Base-by-base conservation (phyloP, 2,797 vertebrate genomes). In the Adelosebastes latens region DNA sequence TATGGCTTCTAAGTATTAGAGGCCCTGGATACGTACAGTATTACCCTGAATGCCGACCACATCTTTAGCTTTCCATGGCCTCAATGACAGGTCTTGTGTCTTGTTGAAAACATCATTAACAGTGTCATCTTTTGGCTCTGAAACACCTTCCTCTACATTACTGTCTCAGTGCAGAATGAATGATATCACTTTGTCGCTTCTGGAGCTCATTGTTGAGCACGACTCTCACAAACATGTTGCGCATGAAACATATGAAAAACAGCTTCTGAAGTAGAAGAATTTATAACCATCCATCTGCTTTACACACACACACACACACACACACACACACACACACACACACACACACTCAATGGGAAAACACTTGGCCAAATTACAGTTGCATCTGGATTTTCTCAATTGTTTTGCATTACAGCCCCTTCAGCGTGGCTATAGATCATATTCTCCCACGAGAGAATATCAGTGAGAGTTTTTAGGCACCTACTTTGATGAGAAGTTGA, bases 231-330 rank as follows among this genome's bases (percentile, higher is more conserved):
- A 79, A 87, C 75, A 79, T 71, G 80, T 52, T 73, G 66, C 22
- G 52, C 79, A 81, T 80, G 39, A 80, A 77, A 81, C 66, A 67
- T 65, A 81, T 81, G 58, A 72, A 79, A 83, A 87, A 77, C 63
- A 66, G 82, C 88, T 89, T 88, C 89, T 90, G 88, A 83, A 87
- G 87, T 68, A 74, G 79, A 87, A 83, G 36, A 82, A 88, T 87
- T 64, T 85, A 88, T 67, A 78, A 80, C 71, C 75, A 27, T 49
- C 49, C 71, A 66, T 88, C 69, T 53, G 32, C 59, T 83, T 75
- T 58, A 62, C 29, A 34, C 59, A 70, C 74, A 67, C 60, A 71
- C 66, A 64, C 68, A 72, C 42, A 60, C 36, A 46, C 39, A 32
- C 61, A 72, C 69, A 73, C 58, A 69, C 60, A 67, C 70, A 73